These are phyloP conservation scores for Chrysogorgia sp. DNA, from an alignment of 92 coral and sea anemone species.

Conservation along the genomic window DNA sequence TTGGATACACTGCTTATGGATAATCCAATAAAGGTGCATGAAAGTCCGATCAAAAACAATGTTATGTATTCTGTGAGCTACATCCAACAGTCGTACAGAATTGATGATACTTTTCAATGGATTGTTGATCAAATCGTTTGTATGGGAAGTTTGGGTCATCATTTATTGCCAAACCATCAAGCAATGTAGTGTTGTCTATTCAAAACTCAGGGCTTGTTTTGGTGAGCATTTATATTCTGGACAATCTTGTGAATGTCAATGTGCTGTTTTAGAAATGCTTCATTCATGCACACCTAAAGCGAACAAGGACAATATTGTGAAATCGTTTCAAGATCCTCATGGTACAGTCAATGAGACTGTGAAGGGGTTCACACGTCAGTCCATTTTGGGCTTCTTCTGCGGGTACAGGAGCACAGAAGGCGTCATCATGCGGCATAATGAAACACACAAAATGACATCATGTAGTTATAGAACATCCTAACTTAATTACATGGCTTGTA, in stretches of 20 bases:
- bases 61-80: conserved; percentile 17
- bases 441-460: conserved; percentile 28
- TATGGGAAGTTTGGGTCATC: conserved; percentile 5
- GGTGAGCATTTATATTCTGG: conserved; percentile 28
- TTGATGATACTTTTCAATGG: conserved; percentile 19
- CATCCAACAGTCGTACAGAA: neutral
- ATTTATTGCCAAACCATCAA: conserved; percentile 50
- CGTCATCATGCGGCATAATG: no score
- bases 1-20: conserved; percentile 13
- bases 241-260: neutral
- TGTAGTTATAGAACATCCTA: conserved; percentile 34
- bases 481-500: no score
- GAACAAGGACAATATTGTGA: conserved; percentile 47
- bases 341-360: conserved; percentile 35
- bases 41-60: conserved; percentile 21
- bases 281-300: conserved; percentile 37
- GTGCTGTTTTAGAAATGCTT: conserved; percentile 36
- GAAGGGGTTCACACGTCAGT: conserved; percentile 46
- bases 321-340: conserved; percentile 40
- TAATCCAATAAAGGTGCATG: neutral
- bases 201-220: conserved; percentile 34
- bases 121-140: conserved; percentile 14
- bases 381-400: conserved; percentile 52
- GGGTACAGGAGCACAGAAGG: conserved; percentile 24
- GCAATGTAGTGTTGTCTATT: conserved; percentile 50